Base-by-base conservation (phyloP, 2,888 invertebrate species). In the Cybosia mesomella region DNA sequence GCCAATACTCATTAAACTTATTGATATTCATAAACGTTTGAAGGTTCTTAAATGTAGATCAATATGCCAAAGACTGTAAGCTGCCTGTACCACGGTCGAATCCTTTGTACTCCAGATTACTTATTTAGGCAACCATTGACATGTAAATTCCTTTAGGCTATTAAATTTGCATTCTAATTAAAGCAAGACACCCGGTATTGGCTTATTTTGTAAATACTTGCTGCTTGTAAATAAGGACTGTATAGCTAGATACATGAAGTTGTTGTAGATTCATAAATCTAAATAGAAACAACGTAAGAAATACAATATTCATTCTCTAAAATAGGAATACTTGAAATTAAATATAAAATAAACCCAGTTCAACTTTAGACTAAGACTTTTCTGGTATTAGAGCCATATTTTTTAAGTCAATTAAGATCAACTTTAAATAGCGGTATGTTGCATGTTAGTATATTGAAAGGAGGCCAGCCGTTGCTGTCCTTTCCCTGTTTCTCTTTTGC, bases 141-240 rank as follows among this genome's bases (percentile, higher is more conserved):
- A 94, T 94, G 94, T 92, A 92, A 94, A 94, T 94, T 89, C 89
- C 92, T 89, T 78, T 81, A 86, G 89, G 90, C 93, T 92, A 94
- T 94, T 93, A 93, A 93, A 94, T 94, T 94, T 93, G 93, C 94
- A 94, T 94, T 90, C 93, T 94, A 91, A 93, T 94, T 93, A 93
- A 92, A 91, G 89, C 87, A 84, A 88, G 90, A 89, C 88, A 87
- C 83, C 71, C 85, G 83, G 86, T 87, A 85, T 84, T 84, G 85
- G 86, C 86, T 87, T 82, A 86, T 80, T 82, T 81, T 83, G 83
- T 84, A 84, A 81, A 77, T 84, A 76, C 80, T 73, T 64, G 66
- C 74, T 73, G 71, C 72, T 79, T 76, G 80, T 74, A 77, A 80
- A 79, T 78, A 86, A 64, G 57, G 34, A 64, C 86, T 86, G 83